Percentiles rank a stretch among this genome's conserved stretches.
These are phyloP conservation scores for Hyalella azteca DNA, from an alignment of 2,888 invertebrate genomes.

Conservation along the genomic window DNA sequence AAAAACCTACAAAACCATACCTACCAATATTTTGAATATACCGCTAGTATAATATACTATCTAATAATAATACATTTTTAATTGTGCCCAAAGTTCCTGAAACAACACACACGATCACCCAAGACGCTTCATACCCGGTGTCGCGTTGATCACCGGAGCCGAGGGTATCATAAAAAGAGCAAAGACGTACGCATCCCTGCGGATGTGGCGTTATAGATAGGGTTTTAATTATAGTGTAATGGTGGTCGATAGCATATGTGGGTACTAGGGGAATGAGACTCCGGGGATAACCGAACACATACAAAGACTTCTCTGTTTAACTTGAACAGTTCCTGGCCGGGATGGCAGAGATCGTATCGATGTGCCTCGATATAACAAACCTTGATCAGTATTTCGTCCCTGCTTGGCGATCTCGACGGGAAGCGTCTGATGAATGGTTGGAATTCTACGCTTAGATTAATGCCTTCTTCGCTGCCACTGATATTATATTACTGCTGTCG, in stretches of 20 bases:
- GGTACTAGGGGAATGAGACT: slow-evolving; percentile 16
- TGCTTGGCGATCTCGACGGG: not conserved
- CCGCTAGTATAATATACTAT: too few relatives aligned
- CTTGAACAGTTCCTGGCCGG: not conserved
- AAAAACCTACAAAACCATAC: too few relatives aligned
- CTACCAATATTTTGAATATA: too few relatives aligned
- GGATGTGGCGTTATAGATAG: slow-evolving; percentile 37
- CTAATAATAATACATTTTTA: too few relatives aligned
- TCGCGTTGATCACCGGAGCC: too few relatives aligned
- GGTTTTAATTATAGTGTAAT: slow-evolving; percentile 37
- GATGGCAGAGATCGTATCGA: slow-evolving; percentile 13
- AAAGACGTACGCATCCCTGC: too few relatives aligned
- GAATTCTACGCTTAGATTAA: not conserved
- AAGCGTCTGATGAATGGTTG: not conserved
- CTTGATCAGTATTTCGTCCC: slow-evolving; percentile 20
- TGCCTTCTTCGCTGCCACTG: not conserved
- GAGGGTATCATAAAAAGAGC: too few relatives aligned
- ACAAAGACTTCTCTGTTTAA: slow-evolving; percentile 17
- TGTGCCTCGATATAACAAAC: not conserved
- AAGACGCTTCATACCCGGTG: too few relatives aligned
- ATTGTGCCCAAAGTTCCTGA: too few relatives aligned
- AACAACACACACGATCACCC: too few relatives aligned
- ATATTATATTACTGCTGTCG: too few relatives aligned
- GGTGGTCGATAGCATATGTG: slow-evolving; percentile 28
- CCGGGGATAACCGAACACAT: slow-evolving; percentile 15